Base-by-base conservation (phyloP, 37 sponge, comb jelly and placozoan genomes). In the Spongia lamella region DNA sequence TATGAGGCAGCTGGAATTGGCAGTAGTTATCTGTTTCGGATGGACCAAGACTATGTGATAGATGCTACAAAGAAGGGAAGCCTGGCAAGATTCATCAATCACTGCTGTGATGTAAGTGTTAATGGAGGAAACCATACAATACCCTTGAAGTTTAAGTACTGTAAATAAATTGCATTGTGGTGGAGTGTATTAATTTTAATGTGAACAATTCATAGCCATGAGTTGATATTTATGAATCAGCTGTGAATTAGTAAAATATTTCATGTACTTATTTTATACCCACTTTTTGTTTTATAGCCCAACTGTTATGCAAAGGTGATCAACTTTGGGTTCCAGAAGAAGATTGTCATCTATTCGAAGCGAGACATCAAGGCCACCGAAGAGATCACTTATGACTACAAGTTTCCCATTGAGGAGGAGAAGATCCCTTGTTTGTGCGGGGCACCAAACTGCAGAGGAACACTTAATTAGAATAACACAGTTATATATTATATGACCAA, bases 341-440 rank as follows among this genome's bases (percentile, higher is more conserved):
- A 92, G 77, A 98, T 98, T 36, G 92, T 93, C 32, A 98, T 98
- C 64, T 98, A 98, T 84, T 95, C 96, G 63, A 98, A 98, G 79
- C 61, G 94, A 35, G 99, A 98, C 83, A 98, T 98, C 33, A 75
- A 77, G 7, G 66, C 83, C 11, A 84, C 85, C 38, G 96, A 98
- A 64, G 99, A 98, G 75, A 98, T 98, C 34, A 98, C 99, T 2
- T 98, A 98, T 62, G 99, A 98, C 64, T 98, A 98, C 92, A 98
- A 98, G 85, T 98, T 98, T 65, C 96, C 99, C 56, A 87, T 98
- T 55, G 99, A 98, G 70, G 96, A 98, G 7, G 99, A 98, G 65
- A 98, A 98, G 81, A 98, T 98, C 54, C 94, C 91, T 27, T 98
- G 99, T 47, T 73, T 95, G 33, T 98, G 99, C 80, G 96, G 94